A percentile compares a stretch with the other conserved stretches of the same genome.
Evolutionary conservation across 2,113 vertebrate genomes (phyloP).

Genomic region (Paraplagusia blochii): DNA sequence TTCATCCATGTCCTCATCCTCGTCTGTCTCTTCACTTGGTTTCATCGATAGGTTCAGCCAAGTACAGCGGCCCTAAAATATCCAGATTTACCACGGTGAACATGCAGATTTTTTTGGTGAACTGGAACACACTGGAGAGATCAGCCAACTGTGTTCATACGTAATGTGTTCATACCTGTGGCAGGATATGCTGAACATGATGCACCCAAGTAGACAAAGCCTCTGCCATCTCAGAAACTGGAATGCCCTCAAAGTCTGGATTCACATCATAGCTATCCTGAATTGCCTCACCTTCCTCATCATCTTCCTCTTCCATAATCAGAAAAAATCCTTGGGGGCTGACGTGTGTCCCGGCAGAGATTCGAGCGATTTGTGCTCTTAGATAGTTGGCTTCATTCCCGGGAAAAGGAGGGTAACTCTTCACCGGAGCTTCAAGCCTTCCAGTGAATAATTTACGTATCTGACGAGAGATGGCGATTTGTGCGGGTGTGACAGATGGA

Average conservation of each 20-base stretch:
- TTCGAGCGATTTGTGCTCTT: slow-evolving; percentile 91
- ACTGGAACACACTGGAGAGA: background rate
- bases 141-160: background rate
- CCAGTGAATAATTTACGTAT: slow-evolving; percentile 91
- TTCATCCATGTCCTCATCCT: slow-evolving; percentile 77
- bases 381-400: slow-evolving; percentile 92
- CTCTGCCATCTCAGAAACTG: slow-evolving; percentile 79
- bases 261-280: slow-evolving; percentile 81
- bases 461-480: slow-evolving; percentile 85
- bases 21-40: slow-evolving; percentile 73
- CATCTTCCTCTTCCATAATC: slow-evolving; percentile 84
- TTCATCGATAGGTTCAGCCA: slow-evolving; percentile 85
- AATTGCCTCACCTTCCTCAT: slow-evolving; percentile 81
- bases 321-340: slow-evolving; percentile 90
- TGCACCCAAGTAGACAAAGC: slow-evolving; percentile 89
- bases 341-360: slow-evolving; percentile 90
- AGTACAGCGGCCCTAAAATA: slow-evolving; percentile 84
- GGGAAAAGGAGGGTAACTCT: slow-evolving; percentile 89
- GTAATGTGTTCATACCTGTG: slow-evolving; percentile 77
- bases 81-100: background rate
- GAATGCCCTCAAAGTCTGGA: slow-evolving; percentile 84
- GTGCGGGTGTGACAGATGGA: slow-evolving; percentile 84
- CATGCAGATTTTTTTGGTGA: background rate
- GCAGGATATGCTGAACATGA: slow-evolving; percentile 84
- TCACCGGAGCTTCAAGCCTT: slow-evolving; percentile 77